Evolutionary conservation across 2,797 vertebrate genomes (phyloP), one percentile per base, ranked within the genome.

Genomic region (Xyrichtys novacula): DNA sequence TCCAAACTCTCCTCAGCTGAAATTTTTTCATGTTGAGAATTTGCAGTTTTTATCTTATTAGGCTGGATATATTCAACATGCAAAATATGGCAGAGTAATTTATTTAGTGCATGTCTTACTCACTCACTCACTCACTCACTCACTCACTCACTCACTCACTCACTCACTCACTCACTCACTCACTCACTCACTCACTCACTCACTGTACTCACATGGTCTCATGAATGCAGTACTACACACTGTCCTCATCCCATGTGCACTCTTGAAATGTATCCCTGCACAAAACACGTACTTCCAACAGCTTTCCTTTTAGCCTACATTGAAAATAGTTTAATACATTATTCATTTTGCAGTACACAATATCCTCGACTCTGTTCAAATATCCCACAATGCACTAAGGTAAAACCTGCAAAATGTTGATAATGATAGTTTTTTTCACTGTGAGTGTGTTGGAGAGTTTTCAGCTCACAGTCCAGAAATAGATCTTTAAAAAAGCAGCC

Each of bases 271-370:
- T 23, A 17, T 55, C 44, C 49, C 55, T 39, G 25, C 20, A 17
- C 44, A 4, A 58, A 31, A 20, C 28, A 4, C 8, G 8, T 19
- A n/a, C 42, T 39, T 39, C 20, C 3, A 39, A 53, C 1, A 17
- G 20, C 52, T 61, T 44, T 1, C 31, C 55, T 44, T 20, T 39
- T 65, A 19, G 4, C 20, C 20, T 14, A 6, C 2, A 9, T 6
- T 15, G 5, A 1, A 3, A 72, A 57, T 29, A 39, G 32, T 0
- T 20, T 70, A 36, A 23, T 57, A 3, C 46, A 43, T 54, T 54
- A 42, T 58, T 75, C 17, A 67, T 52, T 47, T 28, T 22, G 28
- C 34, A 48, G 44, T 19, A 28, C 15, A 57, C 42, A 14, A 17
- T 1, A 16, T 28, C n/a, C 54, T 50, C 42, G 31, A 22, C 14